These are phyloP conservation scores for Anarhynchus alexandrinus DNA, from an alignment of 2,113 vertebrate species.

Conservation along the genomic window DNA sequence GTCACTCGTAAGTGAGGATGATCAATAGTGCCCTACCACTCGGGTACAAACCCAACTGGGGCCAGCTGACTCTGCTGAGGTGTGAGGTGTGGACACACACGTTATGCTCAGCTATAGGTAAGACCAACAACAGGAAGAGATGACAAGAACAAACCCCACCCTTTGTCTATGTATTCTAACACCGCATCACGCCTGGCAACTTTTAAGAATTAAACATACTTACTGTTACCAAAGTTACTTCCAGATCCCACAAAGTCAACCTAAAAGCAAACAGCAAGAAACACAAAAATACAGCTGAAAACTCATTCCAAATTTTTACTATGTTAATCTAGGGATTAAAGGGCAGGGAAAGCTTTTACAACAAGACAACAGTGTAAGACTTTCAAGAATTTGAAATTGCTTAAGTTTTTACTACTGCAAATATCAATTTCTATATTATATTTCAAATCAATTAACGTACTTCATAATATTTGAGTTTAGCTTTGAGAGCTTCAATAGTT, in stretches of 20 bases:
- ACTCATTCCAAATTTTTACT: neutral
- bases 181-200: neutral
- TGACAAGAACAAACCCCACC: neutral
- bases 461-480: constrained; percentile 86
- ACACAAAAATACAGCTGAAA: neutral
- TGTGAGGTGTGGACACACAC: rapidly evolving
- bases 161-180: too few relatives aligned
- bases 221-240: constrained; percentile 62
- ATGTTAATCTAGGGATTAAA: neutral
- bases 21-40: neutral
- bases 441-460: constrained; percentile 64
- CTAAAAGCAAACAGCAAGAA: constrained; percentile 55
- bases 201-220: constrained; percentile 10
- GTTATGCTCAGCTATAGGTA: neutral
- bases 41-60: rapidly evolving
- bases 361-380: neutral
- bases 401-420: neutral
- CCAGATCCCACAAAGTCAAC: constrained; percentile 62
- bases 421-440: neutral
- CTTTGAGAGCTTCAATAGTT: constrained; percentile 86
- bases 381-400: neutral
- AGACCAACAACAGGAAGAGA: neutral
- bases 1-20: rapidly evolving
- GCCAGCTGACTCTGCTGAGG: neutral
- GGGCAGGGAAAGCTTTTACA: neutral